These are phyloP conservation scores for Desmodus rotundus DNA, from an alignment of 2,113 vertebrate genomes.

Conservation along the genomic window DNA sequence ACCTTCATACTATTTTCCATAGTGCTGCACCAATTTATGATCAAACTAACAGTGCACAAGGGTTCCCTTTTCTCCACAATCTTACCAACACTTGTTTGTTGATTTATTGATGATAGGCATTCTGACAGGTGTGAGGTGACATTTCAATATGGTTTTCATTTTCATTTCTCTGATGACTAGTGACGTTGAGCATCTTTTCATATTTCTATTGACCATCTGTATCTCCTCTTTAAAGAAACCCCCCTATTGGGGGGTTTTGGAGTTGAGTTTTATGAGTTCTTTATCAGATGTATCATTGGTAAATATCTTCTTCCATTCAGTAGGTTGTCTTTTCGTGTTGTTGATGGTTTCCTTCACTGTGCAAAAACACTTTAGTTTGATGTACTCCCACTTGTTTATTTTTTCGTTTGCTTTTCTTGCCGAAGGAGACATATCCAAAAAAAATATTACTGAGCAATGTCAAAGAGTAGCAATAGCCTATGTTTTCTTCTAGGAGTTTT, in stretches of 20 bases:
- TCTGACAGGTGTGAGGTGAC: neutral
- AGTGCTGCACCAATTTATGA: neutral
- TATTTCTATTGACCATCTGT: neutral
- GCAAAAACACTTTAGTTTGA: neutral
- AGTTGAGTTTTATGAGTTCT: neutral
- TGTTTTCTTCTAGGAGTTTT: neutral
- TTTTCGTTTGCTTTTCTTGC: neutral
- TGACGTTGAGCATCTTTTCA: neutral
- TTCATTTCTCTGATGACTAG: neutral
- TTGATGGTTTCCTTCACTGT: neutral
- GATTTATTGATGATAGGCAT: neutral
- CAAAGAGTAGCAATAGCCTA: neutral
- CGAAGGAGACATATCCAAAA: neutral
- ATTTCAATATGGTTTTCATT: neutral
- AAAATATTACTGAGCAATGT: neutral
- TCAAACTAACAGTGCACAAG: neutral
- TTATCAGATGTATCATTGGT: neutral
- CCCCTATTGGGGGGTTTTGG: neutral
- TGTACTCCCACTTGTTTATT: neutral
- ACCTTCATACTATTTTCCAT: neutral
- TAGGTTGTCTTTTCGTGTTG: neutral
- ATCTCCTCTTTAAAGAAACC: neutral
- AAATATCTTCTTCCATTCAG: neutral
- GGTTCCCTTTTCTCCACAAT: neutral
- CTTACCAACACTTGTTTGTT: neutral